Percentiles rank a stretch among this genome's conserved stretches.
These are phyloP conservation scores for Sylvicola fuscatus DNA, from an alignment of 2,888 invertebrate species.

Conservation along the genomic window DNA sequence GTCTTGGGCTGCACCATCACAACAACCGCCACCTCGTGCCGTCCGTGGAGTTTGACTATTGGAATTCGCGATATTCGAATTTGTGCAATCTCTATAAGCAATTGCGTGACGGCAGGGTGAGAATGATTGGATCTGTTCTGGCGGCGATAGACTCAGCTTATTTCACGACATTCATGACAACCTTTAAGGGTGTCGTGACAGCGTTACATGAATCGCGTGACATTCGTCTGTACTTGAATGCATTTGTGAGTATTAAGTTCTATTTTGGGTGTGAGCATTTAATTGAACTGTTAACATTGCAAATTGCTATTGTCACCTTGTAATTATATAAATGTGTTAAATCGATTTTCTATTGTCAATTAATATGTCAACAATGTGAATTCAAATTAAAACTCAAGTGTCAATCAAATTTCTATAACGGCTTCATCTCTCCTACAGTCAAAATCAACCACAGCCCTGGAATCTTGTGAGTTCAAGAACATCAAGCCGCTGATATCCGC, in stretches of 20 bases:
- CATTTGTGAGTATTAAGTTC: not conserved
- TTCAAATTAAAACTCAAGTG: too few species aligned
- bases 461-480: slow-evolving; percentile 46
- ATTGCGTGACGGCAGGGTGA: slow-evolving; percentile 58
- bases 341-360: too few species aligned
- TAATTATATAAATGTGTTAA: too few species aligned
- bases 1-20: too few species aligned
- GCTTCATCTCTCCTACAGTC: not conserved
- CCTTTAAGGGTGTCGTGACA: slow-evolving; percentile 51
- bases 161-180: slow-evolving; percentile 49
- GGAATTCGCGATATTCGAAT: slow-evolving; percentile 59
- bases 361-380: too few species aligned
- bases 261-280: too few species aligned
- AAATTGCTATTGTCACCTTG: too few species aligned
- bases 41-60: slow-evolving; percentile 52
- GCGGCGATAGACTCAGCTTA: slow-evolving; percentile 66
- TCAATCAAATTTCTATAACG: not conserved
- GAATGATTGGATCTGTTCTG: slow-evolving; percentile 60
- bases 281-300: too few species aligned
- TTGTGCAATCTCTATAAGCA: slow-evolving; percentile 76
- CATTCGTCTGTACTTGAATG: slow-evolving; percentile 50
- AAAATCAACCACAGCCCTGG: slow-evolving; percentile 28
- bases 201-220: slow-evolving; percentile 70
- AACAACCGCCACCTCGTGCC: slow-evolving; percentile 57
- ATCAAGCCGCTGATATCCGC: slow-evolving; percentile 35